phyloP scores from a whole-genome alignment of 1,140 invertebrate species.

The Orchestia grillus region DNA sequence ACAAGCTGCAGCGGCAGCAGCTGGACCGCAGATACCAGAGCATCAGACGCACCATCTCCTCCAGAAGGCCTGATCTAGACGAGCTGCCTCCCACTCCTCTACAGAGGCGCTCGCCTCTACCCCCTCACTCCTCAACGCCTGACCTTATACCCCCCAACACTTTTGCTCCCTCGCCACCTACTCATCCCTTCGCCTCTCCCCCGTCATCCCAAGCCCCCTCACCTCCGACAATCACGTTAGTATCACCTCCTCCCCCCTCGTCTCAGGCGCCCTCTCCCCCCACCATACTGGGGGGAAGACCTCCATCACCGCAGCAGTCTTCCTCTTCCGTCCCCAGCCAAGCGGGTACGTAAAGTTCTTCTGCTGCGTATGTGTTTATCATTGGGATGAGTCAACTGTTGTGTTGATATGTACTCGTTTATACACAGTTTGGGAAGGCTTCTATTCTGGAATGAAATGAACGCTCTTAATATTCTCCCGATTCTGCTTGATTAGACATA shows the following conservation, averaged over 20 bases:
- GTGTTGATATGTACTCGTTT: neutral
- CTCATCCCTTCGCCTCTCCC: constrained; percentile 26
- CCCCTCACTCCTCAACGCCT: constrained; percentile 41
- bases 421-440: neutral
- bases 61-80: constrained; percentile 71
- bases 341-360: neutral
- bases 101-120: constrained; percentile 8
- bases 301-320: constrained; percentile 71
- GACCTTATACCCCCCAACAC: constrained; percentile 58
- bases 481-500: too few species aligned
- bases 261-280: constrained; percentile 61
- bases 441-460: too few species aligned
- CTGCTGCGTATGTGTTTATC: neutral
- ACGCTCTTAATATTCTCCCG: too few species aligned
- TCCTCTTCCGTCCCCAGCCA: constrained; percentile 60
- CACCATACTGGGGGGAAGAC: constrained; percentile 69
- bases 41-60: constrained; percentile 86
- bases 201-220: constrained; percentile 60
- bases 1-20: constrained; percentile 81
- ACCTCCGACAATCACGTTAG: constrained; percentile 23
- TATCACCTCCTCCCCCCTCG: constrained; percentile 22
- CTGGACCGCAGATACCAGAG: constrained; percentile 87
- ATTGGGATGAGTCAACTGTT: neutral
- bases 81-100: constrained; percentile 63
- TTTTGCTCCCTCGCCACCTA: constrained; percentile 58